These are phyloP conservation scores for Chascanopsetta lugubris DNA, from an alignment of 2,113 vertebrate genomes.

Conservation along the genomic window DNA sequence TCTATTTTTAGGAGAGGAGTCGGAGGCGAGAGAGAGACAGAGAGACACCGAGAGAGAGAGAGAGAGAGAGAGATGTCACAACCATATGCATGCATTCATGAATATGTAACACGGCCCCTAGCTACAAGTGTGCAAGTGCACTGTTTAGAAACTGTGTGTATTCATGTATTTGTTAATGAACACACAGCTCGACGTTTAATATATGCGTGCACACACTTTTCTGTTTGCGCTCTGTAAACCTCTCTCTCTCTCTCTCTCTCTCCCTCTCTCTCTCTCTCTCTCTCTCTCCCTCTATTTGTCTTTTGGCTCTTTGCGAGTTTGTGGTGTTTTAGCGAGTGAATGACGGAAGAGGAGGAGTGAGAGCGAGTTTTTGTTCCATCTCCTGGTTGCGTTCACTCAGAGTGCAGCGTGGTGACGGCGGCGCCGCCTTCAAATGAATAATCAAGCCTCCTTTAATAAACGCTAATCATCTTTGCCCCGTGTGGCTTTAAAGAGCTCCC, in stretches of 20 bases:
- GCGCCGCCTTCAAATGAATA: conserved; percentile 58
- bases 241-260: neutral
- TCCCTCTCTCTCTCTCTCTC: conserved; percentile 1
- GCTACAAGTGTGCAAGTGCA: conserved; percentile 35
- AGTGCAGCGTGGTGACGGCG: conserved; percentile 27
- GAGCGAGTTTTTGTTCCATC: conserved; percentile 8
- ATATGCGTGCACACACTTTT: conserved; percentile 1
- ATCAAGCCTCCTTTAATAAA: conserved; percentile 54
- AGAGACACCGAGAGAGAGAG: conserved; percentile 32
- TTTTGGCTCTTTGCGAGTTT: neutral
- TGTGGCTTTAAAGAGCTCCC: conserved; percentile 56
- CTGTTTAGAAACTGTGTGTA: neutral
- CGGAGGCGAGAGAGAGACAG: conserved; percentile 43
- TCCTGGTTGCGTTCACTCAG: conserved; percentile 27
- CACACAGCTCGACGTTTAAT: neutral
- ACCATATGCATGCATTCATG: conserved; percentile 64
- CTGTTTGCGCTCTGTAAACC: neutral
- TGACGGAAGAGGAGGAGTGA: neutral
- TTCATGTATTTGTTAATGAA: conserved; percentile 44
- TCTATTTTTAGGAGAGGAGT: conserved; percentile 62
- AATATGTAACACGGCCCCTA: conserved; percentile 72
- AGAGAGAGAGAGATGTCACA: conserved; percentile 52
- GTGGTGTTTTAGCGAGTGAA: neutral
- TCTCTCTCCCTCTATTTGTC: neutral
- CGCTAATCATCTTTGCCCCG: conserved; percentile 47